A percentile compares a stretch with the other conserved stretches of the same genome.
phyloP scores from a whole-genome alignment of 2,113 vertebrate species.

The Cinclus cinclus region DNA sequence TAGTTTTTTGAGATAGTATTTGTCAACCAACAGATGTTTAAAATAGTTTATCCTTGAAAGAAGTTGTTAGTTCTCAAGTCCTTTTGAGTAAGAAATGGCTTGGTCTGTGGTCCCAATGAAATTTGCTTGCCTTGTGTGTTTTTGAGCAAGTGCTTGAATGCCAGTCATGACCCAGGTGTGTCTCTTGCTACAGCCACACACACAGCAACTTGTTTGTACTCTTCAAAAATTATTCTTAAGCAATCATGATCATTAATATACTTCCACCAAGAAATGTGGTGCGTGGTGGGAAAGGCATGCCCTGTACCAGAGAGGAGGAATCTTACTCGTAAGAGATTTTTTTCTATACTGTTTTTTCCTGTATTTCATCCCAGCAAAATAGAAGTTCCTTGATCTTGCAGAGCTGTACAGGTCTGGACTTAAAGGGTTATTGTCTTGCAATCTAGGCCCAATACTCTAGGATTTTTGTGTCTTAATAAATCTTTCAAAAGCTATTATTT shows the following conservation, averaged over 20 bases:
- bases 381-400: background rate
- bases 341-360: conserved; percentile 58
- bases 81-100: conserved; percentile 46
- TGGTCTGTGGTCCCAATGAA: conserved; percentile 52
- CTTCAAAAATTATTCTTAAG: background rate
- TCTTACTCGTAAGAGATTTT: background rate
- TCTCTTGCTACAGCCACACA: background rate
- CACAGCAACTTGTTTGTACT: background rate
- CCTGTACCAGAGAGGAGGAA: background rate
- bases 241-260: background rate
- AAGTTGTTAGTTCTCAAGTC: conserved; percentile 71
- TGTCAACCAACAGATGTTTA: conserved; percentile 58
- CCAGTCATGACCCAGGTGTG: background rate
- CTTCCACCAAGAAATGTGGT: background rate
- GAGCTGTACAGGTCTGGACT: background rate
- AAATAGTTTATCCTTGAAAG: conserved; percentile 68
- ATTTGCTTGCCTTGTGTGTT: conserved; percentile 41
- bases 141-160: conserved; percentile 23
- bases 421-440: conserved; percentile 1
- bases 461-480: conserved; percentile 24
- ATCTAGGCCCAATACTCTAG: background rate
- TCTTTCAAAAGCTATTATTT: background rate
- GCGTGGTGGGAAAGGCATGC: background rate
- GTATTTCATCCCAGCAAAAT: background rate
- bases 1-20: conserved; percentile 61